These are phyloP conservation scores for Bagarius yarrelli DNA, from an alignment of 2,113 vertebrate species.

Conservation along the genomic window DNA sequence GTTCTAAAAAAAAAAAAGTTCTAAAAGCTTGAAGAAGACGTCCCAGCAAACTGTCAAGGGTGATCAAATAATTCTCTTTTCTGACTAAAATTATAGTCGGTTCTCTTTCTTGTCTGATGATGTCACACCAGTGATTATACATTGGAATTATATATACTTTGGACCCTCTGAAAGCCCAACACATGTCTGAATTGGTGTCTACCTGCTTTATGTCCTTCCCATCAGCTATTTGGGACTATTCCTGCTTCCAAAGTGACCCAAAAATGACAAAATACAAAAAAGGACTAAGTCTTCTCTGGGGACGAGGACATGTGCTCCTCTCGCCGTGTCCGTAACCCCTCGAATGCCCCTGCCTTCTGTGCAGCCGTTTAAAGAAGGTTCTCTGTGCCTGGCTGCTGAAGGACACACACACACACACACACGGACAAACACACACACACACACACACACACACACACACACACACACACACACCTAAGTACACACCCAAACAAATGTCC, in stretches of 20 bases:
- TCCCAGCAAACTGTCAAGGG: too few relatives aligned
- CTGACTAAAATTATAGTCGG: neutral
- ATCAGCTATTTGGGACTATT: slow-evolving; percentile 34
- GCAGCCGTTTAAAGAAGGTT: slow-evolving; percentile 35
- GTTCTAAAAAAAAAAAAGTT: too few relatives aligned
- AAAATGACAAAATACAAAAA: slow-evolving; percentile 45
- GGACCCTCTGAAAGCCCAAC: neutral
- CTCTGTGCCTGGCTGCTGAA: slow-evolving; percentile 39
- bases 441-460: slow-evolving; percentile 17
- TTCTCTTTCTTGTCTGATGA: too few relatives aligned
- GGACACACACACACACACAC: slow-evolving; percentile 25
- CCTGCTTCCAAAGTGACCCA: slow-evolving; percentile 51
- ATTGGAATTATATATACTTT: neutral
- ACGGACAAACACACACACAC: slow-evolving; percentile 16
- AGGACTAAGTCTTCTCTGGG: slow-evolving; percentile 43
- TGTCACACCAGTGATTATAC: too few relatives aligned
- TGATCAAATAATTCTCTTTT: too few relatives aligned
- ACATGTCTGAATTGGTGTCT: slow-evolving; percentile 21
- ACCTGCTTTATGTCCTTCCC: slow-evolving; percentile 44
- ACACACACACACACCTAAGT: neutral
- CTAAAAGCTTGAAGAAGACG: too few relatives aligned
- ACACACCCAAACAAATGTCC: slow-evolving; percentile 8
- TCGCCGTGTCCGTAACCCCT: slow-evolving; percentile 27
- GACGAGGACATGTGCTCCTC: slow-evolving; percentile 37
- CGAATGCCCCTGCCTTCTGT: slow-evolving; percentile 44